Evolutionary conservation across 1,140 invertebrate species (phyloP), one percentile per base, ranked within the genome.

Genomic region (Brachionus rubens): DNA sequence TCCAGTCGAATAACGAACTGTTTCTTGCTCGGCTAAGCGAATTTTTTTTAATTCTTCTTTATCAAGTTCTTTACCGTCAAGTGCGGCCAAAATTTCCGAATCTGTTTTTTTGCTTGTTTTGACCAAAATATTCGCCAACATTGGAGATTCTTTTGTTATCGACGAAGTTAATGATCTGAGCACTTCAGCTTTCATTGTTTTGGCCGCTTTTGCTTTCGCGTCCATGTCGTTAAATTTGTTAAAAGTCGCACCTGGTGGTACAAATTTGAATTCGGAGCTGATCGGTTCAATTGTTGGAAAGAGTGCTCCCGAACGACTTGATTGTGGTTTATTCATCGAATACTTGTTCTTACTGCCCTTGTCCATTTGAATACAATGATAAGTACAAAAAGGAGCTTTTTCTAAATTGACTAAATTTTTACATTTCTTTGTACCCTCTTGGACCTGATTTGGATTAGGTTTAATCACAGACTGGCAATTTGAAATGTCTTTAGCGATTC

Each of bases 331-430:
- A 12, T 72, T 28, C 68, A 72, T 50, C 0, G 68, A 48, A 26
- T 65, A 65, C 24, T 65, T 65, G 24, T 43, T 65, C 43, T 65
- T 65, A 21, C 12, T 48, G 50, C 28, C 41, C 33, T 72, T 72
- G 41, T 72, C 46, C 24, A 28, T 50, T 72, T 72, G 68, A 33
- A 54, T 46, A 72, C 68, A 72, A 30, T 72, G 68, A 54, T 50
- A 72, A 21, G 36, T 41, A 26, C 68, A 72, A 50, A 19, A 54
- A 9, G 68, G 68, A 10, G 68, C 68, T 48, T 50, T 33, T 30
- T 72, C 46, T 40, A 72, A 33, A 72, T 72, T 72, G 28, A 72
- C 68, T 36, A 72, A 72, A 72, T 72, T 72, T 72, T 72, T 72
- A 36, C 68, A 72, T 16, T 54, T 72, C 36, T 40, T 72, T 0